Conservation (phyloP, 1,140 invertebrate species). For the Papilio xuthus region DNA sequence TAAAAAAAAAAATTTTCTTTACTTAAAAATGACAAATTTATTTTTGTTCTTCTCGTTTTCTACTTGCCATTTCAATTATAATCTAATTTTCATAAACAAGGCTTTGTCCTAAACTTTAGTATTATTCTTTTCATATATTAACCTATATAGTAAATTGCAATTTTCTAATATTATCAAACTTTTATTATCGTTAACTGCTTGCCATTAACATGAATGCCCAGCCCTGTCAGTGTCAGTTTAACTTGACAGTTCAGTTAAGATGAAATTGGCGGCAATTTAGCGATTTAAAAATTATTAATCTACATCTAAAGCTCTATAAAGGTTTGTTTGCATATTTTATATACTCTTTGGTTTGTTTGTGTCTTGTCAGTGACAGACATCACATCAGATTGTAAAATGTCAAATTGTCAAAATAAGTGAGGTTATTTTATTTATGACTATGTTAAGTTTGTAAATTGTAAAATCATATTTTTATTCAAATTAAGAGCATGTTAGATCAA, state of each 20-base stretch:
- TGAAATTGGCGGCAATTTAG: not conserved
- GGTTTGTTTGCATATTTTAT: too few species aligned
- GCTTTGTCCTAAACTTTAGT: not conserved
- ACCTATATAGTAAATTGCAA: not conserved
- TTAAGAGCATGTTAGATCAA: not conserved
- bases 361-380: not conserved
- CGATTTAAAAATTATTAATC: not conserved
- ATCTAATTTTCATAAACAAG: not conserved
- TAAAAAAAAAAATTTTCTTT: not conserved
- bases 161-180: not conserved
- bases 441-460: not conserved
- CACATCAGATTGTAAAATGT: not conserved
- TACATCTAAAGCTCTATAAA: too few species aligned
- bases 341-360: too few species aligned
- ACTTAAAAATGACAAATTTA: not conserved
- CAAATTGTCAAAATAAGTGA: not conserved
- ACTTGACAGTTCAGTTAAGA: not conserved
- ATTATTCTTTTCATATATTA: not conserved
- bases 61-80: not conserved
- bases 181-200: not conserved
- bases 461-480: slow-evolving; percentile 19
- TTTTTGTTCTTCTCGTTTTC: not conserved
- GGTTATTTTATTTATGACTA: not conserved
- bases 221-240: not conserved
- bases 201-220: not conserved